These are phyloP conservation scores for Agonopterix subpropinquella DNA, from an alignment of 2,888 invertebrate species.

Conservation along the genomic window DNA sequence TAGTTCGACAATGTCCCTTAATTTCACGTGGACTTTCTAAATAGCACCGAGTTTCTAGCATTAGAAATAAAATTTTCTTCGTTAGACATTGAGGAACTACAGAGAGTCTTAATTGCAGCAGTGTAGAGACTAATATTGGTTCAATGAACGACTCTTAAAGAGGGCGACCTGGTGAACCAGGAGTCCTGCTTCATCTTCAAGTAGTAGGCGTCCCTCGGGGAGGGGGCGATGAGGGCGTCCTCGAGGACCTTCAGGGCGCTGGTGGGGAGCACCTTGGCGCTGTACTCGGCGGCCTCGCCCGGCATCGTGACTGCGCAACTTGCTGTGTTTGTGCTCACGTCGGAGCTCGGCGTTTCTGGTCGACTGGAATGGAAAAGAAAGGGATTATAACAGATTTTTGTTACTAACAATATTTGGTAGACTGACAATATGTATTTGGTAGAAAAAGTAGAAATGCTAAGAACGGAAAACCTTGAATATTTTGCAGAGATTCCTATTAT, in stretches of 20 bases:
- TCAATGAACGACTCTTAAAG: constrained; percentile 54
- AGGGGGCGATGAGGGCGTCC: constrained; percentile 75
- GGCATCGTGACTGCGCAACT: constrained; percentile 71
- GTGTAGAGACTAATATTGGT: background rate
- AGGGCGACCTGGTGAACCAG: constrained; percentile 72
- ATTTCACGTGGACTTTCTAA: too few relatives aligned
- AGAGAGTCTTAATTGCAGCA: too few relatives aligned
- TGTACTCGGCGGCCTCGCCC: constrained; percentile 78
- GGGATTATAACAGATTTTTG: background rate
- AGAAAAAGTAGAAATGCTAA: too few relatives aligned
- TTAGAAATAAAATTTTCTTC: too few relatives aligned
- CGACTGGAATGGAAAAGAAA: constrained; percentile 40
- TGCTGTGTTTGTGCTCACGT: constrained; percentile 52
- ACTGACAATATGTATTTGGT: too few relatives aligned
- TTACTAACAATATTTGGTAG: too few relatives aligned
- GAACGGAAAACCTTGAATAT: too few relatives aligned
- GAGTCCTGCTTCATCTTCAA: constrained; percentile 68
- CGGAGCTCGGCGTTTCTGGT: constrained; percentile 66
- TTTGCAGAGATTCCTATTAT: too few relatives aligned
- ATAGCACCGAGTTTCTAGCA: too few relatives aligned
- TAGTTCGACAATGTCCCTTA: too few relatives aligned
- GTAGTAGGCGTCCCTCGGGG: constrained; percentile 73
- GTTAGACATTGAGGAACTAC: too few relatives aligned
- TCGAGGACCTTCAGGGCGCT: constrained; percentile 77
- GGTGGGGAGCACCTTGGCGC: constrained; percentile 77